Evolutionary conservation across 2,113 vertebrate species (phyloP).

Genomic region (Clupea harengus): DNA sequence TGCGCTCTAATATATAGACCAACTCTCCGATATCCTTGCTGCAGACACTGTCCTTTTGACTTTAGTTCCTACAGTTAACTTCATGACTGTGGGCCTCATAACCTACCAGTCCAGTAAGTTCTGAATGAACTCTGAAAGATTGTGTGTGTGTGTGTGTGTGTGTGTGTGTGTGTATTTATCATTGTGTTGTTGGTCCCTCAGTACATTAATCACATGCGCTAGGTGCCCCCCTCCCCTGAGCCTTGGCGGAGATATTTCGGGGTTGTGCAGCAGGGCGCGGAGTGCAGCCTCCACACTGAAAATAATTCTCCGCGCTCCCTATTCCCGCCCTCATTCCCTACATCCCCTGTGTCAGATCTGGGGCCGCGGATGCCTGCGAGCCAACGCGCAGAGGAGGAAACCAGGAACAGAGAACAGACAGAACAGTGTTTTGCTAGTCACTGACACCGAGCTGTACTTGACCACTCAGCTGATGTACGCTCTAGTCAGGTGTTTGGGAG

Average conservation of each 20-base stretch:
- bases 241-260: neutral
- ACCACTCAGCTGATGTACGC: conserved; percentile 1
- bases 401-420: neutral
- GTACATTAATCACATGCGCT: neutral
- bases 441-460: conserved; percentile 23
- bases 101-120: neutral
- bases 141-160: neutral
- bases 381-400: neutral
- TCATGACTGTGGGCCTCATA: neutral
- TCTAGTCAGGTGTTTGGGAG: conserved; percentile 38
- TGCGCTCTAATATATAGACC: neutral
- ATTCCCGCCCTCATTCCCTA: neutral
- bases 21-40: neutral
- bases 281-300: neutral
- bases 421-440: conserved; percentile 27
- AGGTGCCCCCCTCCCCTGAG: neutral
- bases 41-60: neutral
- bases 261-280: neutral
- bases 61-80: neutral
- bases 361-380: neutral
- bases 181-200: neutral
- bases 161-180: neutral
- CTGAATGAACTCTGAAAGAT: neutral
- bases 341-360: neutral
- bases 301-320: neutral